Evolutionary conservation across 2,888 invertebrate species (phyloP), one percentile per base, ranked within the genome.

Genomic region (Tinea semifulvella): DNA sequence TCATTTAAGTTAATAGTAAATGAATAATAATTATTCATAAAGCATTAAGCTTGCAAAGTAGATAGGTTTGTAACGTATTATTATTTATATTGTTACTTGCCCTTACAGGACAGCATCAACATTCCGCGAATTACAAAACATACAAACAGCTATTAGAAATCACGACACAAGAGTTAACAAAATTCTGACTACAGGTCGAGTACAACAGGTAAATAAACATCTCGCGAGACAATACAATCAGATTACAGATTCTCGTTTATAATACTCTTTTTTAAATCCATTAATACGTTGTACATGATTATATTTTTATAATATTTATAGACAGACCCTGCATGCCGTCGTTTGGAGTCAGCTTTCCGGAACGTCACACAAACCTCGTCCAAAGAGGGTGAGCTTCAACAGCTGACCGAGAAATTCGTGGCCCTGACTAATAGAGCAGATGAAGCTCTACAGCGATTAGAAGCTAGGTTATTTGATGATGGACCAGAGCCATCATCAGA

Each of bases 91-190:
- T n/a, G n/a, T n/a, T n/a, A n/a, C n/a, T n/a, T n/a, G n/a, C n/a
- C n/a, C n/a, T 81, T 79, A 47, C 63, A 86, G 86, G 58, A 83
- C 83, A 49, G 68, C 75, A 16, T 70, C 77, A 13, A 84, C 82
- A 53, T 82, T 83, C 55, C 77, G 77, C 48, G 84, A 85, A 55
- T 60, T 86, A 43, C 77, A 82, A 56, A 81, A 68, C 52, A 73
- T 87, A 52, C 84, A 86, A 56, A 74, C 76, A 35, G 64, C 81
- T 18, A 65, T 80, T 52, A 65, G 69, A 22, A 69, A 60, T 48
- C 79, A 80, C 51, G 77, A 79, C 52, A 66, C 50, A 46, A 71
- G 64, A 56, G 67, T 79, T 8, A 63, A 63, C 52, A 76, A 79
- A 49, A 53, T 75, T 27, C 52, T 79, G n/a, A 70, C 55, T 48